Base-by-base conservation (phyloP, 1,140 invertebrate genomes). In the Saccostrea echinata region DNA sequence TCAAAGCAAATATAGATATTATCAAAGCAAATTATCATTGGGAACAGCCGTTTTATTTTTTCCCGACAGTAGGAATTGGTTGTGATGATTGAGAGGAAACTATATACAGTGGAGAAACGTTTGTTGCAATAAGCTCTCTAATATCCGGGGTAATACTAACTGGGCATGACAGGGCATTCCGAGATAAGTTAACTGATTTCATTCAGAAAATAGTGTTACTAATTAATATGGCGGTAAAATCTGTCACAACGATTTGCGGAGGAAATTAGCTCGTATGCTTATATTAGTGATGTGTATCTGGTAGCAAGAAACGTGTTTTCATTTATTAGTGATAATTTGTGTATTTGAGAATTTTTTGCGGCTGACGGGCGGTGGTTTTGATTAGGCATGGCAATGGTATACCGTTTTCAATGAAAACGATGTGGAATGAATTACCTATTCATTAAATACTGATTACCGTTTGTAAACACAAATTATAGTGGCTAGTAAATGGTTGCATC, bases 201-300 rank as follows among this genome's bases (percentile, higher is more conserved):
- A 86, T 86, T 86, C 85, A 86, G n/a, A 76, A 53, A 86, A 71
- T 71, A 53, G 51, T 86, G 68, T 86, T 76, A 30, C 76, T 76
- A 86, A 86, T 86, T 86, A 86, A 86, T 86, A 86, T 76, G 51
- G 64, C 85, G 71, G 64, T 71, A 86, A 86, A 86, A 86, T 86
- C 85, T 86, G 85, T 86, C 85, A 86, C 85, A 76, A 83, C 81
- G 51, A 83, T 53, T 83, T 83, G 81, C 51, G 43, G 35, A 83
- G 81, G 51, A 83, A 83, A 83, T 53, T 83, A 83, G 35, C 51
- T 52, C 33, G 81, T 83, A 83, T 76, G 68, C 68, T 76, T 76
- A 76, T 76, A 76, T 76, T 76, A 76, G 68, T 76, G 68, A 76
- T 76, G 81, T 53, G 81, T 53, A 83, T 83, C 81, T 52, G 35